Conservation (phyloP, 2,888 invertebrate genomes). For the Muscina levida region DNA sequence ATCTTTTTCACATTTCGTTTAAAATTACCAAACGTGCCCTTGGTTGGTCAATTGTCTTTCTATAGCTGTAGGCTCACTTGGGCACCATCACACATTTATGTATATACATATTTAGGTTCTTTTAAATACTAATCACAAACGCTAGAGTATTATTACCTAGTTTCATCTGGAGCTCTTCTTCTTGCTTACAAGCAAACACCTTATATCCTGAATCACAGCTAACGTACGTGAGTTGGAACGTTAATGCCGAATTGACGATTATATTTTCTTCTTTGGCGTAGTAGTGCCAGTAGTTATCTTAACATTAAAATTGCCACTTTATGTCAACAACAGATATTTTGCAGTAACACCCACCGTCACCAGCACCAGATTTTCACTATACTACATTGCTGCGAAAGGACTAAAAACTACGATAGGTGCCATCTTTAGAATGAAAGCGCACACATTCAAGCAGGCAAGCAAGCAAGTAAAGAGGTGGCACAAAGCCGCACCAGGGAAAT, state of each 20-base stretch:
- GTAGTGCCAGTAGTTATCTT: constrained; percentile 70
- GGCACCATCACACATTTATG: constrained; percentile 54
- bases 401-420: constrained; percentile 1
- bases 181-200: constrained; percentile 12
- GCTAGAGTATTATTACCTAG: not conserved
- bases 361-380: too few relatives aligned
- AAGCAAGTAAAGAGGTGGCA: not conserved
- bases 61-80: constrained; percentile 46
- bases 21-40: constrained; percentile 7
- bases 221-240: constrained; percentile 76
- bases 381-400: not conserved
- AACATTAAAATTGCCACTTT: constrained; percentile 78
- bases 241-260: constrained; percentile 76
- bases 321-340: constrained; percentile 68
- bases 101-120: too few relatives aligned
- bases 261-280: constrained; percentile 30
- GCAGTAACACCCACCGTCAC: constrained; percentile 13
- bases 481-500: not conserved
- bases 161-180: not conserved
- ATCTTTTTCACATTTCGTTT: not conserved
- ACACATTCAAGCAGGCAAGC: constrained; percentile 13
- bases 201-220: constrained; percentile 68
- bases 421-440: too few relatives aligned
- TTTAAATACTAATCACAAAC: constrained; percentile 25
- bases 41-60: constrained; percentile 30